A percentile compares a stretch with the other conserved stretches of the same genome.
Conservation (phyloP, 2,797 vertebrate species). For the Mus spretus region DNA sequence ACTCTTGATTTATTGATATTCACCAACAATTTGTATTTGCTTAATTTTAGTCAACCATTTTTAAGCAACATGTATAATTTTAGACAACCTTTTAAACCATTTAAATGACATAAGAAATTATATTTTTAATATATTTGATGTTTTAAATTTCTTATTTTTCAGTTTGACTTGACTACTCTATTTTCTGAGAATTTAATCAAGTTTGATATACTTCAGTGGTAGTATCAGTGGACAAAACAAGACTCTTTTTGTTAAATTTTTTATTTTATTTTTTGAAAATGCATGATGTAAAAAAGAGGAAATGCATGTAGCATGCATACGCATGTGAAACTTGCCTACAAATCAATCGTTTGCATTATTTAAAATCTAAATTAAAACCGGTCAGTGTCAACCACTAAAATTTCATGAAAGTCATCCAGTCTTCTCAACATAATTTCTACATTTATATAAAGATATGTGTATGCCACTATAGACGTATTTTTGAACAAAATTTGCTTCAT, state of each 20-base stretch:
- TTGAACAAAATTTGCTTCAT: slow-evolving; percentile 27
- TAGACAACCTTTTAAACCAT: neutral
- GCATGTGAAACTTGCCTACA: neutral
- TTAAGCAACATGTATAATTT: neutral
- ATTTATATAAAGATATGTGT: neutral
- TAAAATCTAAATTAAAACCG: slow-evolving; percentile 49
- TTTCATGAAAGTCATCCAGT: neutral
- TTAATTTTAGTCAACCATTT: slow-evolving; percentile 26
- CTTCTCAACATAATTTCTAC: neutral
- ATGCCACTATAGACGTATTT: neutral
- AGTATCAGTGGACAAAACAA: neutral
- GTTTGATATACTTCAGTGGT: neutral
- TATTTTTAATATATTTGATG: neutral
- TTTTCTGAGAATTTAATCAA: slow-evolving; percentile 56
- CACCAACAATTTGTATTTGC: slow-evolving; percentile 6
- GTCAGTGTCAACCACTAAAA: neutral
- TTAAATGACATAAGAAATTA: neutral
- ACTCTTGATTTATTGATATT: neutral
- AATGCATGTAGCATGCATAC: neutral
- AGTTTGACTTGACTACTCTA: neutral
- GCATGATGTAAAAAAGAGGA: neutral
- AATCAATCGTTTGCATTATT: neutral
- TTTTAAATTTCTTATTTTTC: slow-evolving; percentile 3
- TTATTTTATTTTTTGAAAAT: slow-evolving; percentile 37
- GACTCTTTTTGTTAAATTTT: neutral